These are phyloP conservation scores for Porites evermanni DNA, from an alignment of 92 coral and sea anemone genomes.

Conservation along the genomic window DNA sequence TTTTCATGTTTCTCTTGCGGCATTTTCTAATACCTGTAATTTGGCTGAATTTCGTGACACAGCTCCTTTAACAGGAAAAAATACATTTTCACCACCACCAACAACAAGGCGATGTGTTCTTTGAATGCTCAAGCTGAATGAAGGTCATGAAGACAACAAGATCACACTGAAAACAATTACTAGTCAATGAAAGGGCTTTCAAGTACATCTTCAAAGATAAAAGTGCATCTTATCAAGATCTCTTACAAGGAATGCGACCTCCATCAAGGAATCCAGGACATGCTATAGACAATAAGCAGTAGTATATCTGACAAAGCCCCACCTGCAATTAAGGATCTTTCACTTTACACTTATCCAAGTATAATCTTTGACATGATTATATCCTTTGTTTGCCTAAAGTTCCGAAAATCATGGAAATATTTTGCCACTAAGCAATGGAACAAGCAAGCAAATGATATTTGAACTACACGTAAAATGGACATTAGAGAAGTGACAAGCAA, in stretches of 20 bases:
- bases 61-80: too few species aligned
- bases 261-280: conserved; percentile 37
- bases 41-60: too few species aligned
- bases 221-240: conserved; percentile 32
- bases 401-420: not conserved
- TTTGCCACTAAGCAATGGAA: conserved; percentile 22
- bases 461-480: not conserved
- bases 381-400: conserved; percentile 30
- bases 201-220: conserved; percentile 41
- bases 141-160: too few species aligned
- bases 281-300: conserved; percentile 22
- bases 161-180: too few species aligned
- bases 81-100: too few species aligned
- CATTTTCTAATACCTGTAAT: too few species aligned
- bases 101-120: too few species aligned
- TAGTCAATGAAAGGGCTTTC: conserved; percentile 58
- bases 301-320: conserved; percentile 25
- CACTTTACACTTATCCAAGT: not conserved
- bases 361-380: not conserved
- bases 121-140: too few species aligned
- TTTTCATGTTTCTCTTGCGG: too few species aligned
- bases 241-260: conserved; percentile 23
- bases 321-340: conserved; percentile 8
- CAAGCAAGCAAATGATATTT: conserved; percentile 5
- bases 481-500: not conserved